Base-by-base conservation (phyloP, 2,113 vertebrate species). In the Balaeniceps rex region DNA sequence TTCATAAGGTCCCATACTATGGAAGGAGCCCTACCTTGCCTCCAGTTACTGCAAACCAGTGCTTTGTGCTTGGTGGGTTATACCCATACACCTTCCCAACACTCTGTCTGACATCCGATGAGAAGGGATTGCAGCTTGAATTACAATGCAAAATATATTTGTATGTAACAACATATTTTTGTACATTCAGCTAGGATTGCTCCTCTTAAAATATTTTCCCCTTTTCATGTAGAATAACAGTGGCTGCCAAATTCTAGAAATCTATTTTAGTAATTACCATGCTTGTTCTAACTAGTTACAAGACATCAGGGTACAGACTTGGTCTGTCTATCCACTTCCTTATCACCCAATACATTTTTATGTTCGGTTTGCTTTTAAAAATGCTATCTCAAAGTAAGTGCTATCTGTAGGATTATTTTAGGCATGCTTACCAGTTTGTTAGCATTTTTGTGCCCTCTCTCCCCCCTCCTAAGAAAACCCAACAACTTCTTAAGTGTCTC, bases 61-160 rank as follows among this genome's bases (percentile, higher is more conserved):
- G 71, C 28, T 87, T 51, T 54, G 44, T 26, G 34, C 76, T 94
- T 3, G 98, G 98, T 6, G 96, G 97, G 47, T 93, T 94, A 46
- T 97, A 98, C 15, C 97, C 98, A 1, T 98, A 97, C 22, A 98
- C 98, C 82, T 95, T 98, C 24, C 98, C 98, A 10, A 97, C 79
- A 12, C 87, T 98, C 76, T 81, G 92, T 17, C 83, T 77, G 79
- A 60, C 89, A 19, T 82, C 81, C 13, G 4, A 42, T 16, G 38
- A 90, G 69, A 71, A 57, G 46, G 63, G 87, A 36, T 34, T 65
- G 24, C 21, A 93, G 51, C 92, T 93, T 69, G 42, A 83, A 44
- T 80, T 95, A 86, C 33, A 94, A 77, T 3, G 38, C 68, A 96
- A 76, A 81, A 77, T 19, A 69, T 2, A 54, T 57, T 84, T 63